Base-by-base conservation (phyloP, 1,140 invertebrate genomes). In the Pentalonia nigronervosa region DNA sequence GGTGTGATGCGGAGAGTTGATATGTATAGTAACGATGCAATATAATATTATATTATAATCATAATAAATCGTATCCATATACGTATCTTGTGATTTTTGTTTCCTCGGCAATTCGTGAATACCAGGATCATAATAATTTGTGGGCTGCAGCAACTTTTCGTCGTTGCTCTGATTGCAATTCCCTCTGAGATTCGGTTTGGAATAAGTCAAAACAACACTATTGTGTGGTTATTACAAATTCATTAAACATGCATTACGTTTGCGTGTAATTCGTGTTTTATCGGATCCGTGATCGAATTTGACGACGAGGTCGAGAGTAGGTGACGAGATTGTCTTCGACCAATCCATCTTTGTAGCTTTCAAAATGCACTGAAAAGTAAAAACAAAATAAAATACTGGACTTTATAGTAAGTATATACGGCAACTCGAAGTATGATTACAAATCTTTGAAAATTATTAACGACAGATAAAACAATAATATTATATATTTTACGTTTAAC, bases 291-390 rank as follows among this genome's bases (percentile, higher is more conserved):
- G 90, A 53, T 48, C 25, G 17, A 56, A 53, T 84, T 34, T 25
- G 91, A 50, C 81, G 76, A 36, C 91, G 91, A n/a, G 91, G 91
- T 84, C 91, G 76, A 20, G 91, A 53, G 23, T 84, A 93, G 6
- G 67, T 93, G 23, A 93, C 56, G 25, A 84, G 48, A 84, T 93
- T 93, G 6, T 93, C 91, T 84, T 86, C 81, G 2, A 93, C 0
- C 6, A 93, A 41, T 50, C 91, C 91, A 20, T 93, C 25, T 45
- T 90, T 45, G 20, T 50, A 21, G 34, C 76, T 93, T 21, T 81
- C 48, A 21, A 93, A 93, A 93, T 93, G 91, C 81, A 93, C 91
- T 93, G 17, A 50, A 92, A 84, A 30, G 7, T 56, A 50, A 93
- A 50, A 36, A 93, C 7, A 30, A 93, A 92, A n/a, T 17, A 0